Conservation (phyloP, 1,140 invertebrate species). For the Conopomorpha cramerella region DNA sequence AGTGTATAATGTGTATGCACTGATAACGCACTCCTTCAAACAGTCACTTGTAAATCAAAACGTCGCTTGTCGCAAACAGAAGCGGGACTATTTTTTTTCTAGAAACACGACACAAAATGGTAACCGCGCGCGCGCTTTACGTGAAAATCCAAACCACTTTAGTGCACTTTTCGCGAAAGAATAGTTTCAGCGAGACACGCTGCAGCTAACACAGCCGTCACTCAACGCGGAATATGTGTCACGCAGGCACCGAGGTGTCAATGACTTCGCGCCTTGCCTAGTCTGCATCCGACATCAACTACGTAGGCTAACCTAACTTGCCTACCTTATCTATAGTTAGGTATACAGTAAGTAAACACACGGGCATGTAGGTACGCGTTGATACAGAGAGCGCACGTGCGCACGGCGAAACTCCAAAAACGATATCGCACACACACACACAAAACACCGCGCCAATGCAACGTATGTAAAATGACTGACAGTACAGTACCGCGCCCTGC, state of each 20-base stretch:
- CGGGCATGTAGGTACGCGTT: conserved; percentile 19
- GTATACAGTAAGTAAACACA: conserved; percentile 35
- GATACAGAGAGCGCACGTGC: conserved; percentile 1
- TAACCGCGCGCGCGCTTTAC: conserved; percentile 11
- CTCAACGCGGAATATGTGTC: conserved; percentile 41
- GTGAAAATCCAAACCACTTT: conserved; percentile 10
- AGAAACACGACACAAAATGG: conserved; percentile 9
- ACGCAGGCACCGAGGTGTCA: conserved; percentile 40
- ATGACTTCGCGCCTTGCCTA: conserved; percentile 23
- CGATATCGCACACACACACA: too few species aligned
- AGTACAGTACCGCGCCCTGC: too few species aligned
- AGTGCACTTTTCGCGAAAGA: conserved; percentile 13
- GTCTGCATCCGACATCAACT: conserved; percentile 2
- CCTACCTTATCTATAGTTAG: conserved; percentile 14
- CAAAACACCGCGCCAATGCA: too few species aligned
- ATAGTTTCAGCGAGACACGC: conserved; percentile 20
- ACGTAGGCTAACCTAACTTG: too few species aligned
- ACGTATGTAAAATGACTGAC: too few species aligned
- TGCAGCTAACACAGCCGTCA: conserved; percentile 29
- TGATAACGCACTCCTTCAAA: not conserved
- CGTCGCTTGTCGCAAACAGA: not conserved
- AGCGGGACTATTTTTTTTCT: not conserved
- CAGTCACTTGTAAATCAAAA: not conserved
- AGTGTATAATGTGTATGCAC: too few species aligned
- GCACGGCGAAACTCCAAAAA: too few species aligned